These are phyloP conservation scores for Corydoras sp. DNA, from an alignment of 2,113 vertebrate genomes.

Conservation along the genomic window DNA sequence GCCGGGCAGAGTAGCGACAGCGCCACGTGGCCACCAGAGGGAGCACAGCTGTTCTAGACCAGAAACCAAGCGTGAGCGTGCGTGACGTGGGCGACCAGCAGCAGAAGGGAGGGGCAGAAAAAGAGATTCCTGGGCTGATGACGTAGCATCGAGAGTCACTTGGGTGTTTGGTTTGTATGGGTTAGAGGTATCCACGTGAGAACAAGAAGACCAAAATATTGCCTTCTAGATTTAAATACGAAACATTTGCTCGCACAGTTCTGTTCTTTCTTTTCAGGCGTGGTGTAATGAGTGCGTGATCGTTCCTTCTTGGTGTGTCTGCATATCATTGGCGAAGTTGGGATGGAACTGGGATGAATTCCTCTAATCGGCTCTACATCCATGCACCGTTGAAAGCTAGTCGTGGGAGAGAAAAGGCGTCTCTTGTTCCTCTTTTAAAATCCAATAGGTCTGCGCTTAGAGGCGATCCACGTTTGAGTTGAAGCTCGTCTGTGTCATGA, in stretches of 20 bases:
- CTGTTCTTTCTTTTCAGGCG: constrained; percentile 72
- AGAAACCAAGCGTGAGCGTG: constrained; percentile 46
- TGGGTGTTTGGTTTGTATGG: constrained; percentile 68
- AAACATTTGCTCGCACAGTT: constrained; percentile 66
- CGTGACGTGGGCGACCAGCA: constrained; percentile 43
- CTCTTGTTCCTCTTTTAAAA: constrained; percentile 45
- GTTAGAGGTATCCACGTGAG: constrained; percentile 64
- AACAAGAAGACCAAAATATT: constrained; percentile 1
- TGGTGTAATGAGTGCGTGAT: constrained; percentile 54
- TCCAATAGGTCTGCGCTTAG: constrained; percentile 58
- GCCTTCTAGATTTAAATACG: constrained; percentile 30
- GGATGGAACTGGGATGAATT: constrained; percentile 62
- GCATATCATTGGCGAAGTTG: constrained; percentile 56
- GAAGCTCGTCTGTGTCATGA: constrained; percentile 48
- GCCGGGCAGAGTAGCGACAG: constrained; percentile 57
- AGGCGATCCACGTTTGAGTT: constrained; percentile 48
- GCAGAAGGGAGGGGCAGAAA: constrained; percentile 45
- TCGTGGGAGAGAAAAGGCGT: constrained; percentile 51
- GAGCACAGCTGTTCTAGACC: constrained; percentile 40
- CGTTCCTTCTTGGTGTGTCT: constrained; percentile 49
- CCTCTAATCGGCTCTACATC: constrained; percentile 59
- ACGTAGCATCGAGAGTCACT: constrained; percentile 54
- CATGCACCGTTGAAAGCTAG: constrained; percentile 57
- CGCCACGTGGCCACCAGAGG: constrained; percentile 42
- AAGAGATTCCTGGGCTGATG: constrained; percentile 32